Percentiles rank a stretch among this genome's conserved stretches.
Evolutionary conservation across 2,797 vertebrate genomes (phyloP).

Genomic region (Megaceryle alcyon): DNA sequence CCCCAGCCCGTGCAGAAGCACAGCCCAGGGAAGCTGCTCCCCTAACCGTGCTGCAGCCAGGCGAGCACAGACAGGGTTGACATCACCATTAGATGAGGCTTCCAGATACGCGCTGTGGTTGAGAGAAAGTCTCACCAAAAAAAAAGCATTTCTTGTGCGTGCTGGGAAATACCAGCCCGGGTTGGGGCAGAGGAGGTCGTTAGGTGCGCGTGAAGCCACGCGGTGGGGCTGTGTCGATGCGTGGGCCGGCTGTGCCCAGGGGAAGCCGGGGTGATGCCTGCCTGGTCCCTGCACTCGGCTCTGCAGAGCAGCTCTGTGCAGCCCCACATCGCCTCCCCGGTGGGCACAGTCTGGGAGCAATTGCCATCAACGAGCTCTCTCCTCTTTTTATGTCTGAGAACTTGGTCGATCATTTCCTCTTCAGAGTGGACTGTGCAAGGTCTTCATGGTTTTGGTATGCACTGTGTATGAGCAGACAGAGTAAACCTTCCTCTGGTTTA

Average conservation of each 20-base stretch:
- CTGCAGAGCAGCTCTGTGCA: neutral
- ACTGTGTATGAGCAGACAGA: neutral
- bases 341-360: accelerated
- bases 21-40: neutral
- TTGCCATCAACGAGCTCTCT: accelerated
- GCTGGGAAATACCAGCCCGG: neutral
- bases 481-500: neutral
- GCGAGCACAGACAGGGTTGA: accelerated
- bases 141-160: neutral
- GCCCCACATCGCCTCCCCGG: accelerated
- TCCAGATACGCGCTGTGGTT: neutral
- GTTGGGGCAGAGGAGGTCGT: neutral
- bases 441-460: neutral
- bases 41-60: neutral
- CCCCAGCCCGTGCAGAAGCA: accelerated
- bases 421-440: neutral
- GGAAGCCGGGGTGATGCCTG: neutral
- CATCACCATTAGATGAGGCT: neutral
- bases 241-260: accelerated
- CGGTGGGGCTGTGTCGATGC: neutral
- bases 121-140: neutral
- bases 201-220: neutral
- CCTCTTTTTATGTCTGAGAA: neutral
- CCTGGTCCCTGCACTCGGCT: accelerated
- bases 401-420: neutral